Base-by-base conservation (phyloP, 1,140 invertebrate genomes). In the Camponotus vicinus region DNA sequence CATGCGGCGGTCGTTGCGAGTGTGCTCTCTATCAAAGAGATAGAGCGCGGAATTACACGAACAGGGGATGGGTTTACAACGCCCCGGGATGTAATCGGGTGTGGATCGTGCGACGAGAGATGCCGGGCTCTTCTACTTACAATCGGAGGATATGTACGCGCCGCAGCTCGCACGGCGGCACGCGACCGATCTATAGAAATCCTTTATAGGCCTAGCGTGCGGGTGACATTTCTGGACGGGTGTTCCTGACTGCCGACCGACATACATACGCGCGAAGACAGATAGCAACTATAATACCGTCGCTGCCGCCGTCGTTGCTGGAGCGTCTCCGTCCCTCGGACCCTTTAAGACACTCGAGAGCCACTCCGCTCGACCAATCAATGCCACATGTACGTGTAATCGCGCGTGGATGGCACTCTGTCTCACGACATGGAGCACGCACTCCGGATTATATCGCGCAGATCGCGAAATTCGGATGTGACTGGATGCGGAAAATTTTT, bases 151-250 rank as follows among this genome's bases (percentile, higher is more conserved):
- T 80, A 89, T 88, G 83, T 78, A 84, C 84, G 89, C 78, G 80
- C 86, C 88, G 89, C 89, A 93, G 90, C 90, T 91, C 89, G 77
- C 75, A 93, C 91, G 92, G 90, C 89, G 93, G 92, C 94, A 94
- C 94, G 93, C 94, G 94, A 94, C 94, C 93, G 87, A 93, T 93
- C 92, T 89, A 93, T 94, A 93, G 92, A 94, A 94, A 93, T 92
- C 93, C 93, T 91, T 92, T 92, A 93, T 91, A 91, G 91, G 78
- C 69, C 45, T 78, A 88, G 92, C 90, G 92, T 94, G 94, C 88
- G 91, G 87, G 88, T 94, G 94, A 94, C 94, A 94, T 93, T 90
- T 92, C 91, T 92, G 89, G 91, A 94, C 91, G 94, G 94, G 94
- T 95, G 94, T 95, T 94, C 89, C 93, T 94, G 94, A 94, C 94